These are phyloP conservation scores for Motacilla tschutschensis DNA, from an alignment of 2,113 vertebrate genomes.

Conservation along the genomic window DNA sequence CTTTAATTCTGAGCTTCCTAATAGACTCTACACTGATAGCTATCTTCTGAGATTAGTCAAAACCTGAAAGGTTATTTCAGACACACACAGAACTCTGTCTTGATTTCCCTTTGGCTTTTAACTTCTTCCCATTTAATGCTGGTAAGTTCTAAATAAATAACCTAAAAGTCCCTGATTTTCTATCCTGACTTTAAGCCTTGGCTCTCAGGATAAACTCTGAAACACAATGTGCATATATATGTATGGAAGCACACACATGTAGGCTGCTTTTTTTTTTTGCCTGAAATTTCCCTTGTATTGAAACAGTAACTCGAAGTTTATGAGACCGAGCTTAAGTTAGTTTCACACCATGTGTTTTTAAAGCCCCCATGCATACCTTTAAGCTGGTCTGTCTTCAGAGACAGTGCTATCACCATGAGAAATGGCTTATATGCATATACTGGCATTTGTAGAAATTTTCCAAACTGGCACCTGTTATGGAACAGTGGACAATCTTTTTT, in stretches of 20 bases:
- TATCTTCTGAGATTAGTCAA: not conserved
- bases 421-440: not conserved
- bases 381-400: not conserved
- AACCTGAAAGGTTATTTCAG: not conserved
- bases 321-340: not conserved
- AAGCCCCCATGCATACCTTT: not conserved
- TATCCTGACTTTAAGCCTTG: not conserved
- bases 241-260: not conserved
- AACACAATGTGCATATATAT: accelerated
- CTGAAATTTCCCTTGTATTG: not conserved
- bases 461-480: not conserved
- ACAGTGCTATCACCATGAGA: not conserved
- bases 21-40: not conserved
- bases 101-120: not conserved
- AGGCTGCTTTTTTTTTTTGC: not conserved
- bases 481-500: not conserved
- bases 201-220: not conserved
- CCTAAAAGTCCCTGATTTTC: not conserved
- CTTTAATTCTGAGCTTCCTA: not conserved
- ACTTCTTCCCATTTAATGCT: not conserved
- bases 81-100: not conserved
- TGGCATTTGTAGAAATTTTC: not conserved
- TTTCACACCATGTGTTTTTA: not conserved
- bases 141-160: not conserved
- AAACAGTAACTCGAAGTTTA: not conserved